Evolutionary conservation across 1,140 invertebrate genomes (phyloP), one percentile per base, ranked within the genome.

Genomic region (Diorhabda sublineata): DNA sequence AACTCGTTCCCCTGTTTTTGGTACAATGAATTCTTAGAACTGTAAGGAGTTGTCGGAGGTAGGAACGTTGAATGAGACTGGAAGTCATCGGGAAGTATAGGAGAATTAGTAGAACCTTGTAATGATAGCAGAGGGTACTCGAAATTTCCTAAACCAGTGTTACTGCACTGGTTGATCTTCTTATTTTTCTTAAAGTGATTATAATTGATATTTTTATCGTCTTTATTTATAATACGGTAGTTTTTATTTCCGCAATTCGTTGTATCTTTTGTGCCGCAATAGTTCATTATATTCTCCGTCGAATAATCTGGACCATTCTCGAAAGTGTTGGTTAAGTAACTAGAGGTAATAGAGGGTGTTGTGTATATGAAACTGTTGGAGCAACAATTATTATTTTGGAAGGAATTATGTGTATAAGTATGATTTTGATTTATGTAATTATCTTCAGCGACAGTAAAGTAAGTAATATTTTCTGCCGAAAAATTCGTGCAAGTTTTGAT

Each of bases 71-170:
- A 71, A 69, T 77, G 76, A 1, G 72, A 67, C 68, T 80, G 79
- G 60, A 79, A 81, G 73, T 80, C 80, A 61, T 81, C 80, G 2
- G 79, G 80, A 58, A 81, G 65, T 62, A 81, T 73, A 5, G 81
- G 81, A 3, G 81, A 82, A 73, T 79, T 81, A 9, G 80, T 81
- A 42, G 73, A 70, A 44, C 74, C 76, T 45, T 78, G 77, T 71
- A 81, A 77, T 9, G 78, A 74, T 9, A 82, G 59, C 69, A 81
- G 81, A 26, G 75, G 74, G 57, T 81, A 76, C 71, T 82, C 81
- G 56, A 80, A 78, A 63, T 74, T 69, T 3, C 74, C 70, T n/a
- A 77, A 68, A 58, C 63, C 73, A 11, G 63, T 63, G 58, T 71
- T 68, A 47, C 69, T 75, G 64, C 58, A 74, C 63, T 74, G 71